Evolutionary conservation across 2,797 vertebrate species (phyloP).

Genomic region (Lemur catta): DNA sequence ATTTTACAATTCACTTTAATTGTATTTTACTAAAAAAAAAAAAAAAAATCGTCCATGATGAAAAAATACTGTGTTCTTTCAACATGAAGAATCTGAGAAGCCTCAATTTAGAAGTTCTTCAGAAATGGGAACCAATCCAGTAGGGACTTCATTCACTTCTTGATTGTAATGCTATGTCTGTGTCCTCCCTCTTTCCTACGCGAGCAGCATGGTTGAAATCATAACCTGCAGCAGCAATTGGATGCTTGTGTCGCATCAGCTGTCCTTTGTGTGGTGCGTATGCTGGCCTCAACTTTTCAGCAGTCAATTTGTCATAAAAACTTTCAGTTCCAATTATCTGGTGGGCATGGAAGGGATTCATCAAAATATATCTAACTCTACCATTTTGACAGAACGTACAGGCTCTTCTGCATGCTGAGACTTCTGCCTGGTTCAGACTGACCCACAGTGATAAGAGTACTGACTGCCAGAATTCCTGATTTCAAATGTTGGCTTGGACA

Average conservation of each 20-base stretch:
- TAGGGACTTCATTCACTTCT: neutral
- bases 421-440: neutral
- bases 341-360: neutral
- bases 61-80: neutral
- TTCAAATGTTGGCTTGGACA: neutral
- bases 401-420: neutral
- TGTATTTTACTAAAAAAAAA: slow-evolving; percentile 15
- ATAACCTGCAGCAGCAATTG: neutral
- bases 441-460: neutral
- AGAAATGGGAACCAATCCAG: neutral
- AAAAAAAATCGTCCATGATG: neutral
- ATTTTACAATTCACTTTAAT: slow-evolving; percentile 38
- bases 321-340: neutral
- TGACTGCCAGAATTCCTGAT: neutral
- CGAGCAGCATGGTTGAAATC: neutral
- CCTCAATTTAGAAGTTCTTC: neutral
- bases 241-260: neutral
- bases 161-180: neutral
- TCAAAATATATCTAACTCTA: neutral
- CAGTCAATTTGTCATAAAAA: neutral
- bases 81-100: neutral
- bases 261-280: neutral
- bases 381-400: neutral
- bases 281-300: neutral
- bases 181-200: neutral